phyloP scores from a whole-genome alignment of 2,797 vertebrate species.

The Xiphophorus birchmanni region DNA sequence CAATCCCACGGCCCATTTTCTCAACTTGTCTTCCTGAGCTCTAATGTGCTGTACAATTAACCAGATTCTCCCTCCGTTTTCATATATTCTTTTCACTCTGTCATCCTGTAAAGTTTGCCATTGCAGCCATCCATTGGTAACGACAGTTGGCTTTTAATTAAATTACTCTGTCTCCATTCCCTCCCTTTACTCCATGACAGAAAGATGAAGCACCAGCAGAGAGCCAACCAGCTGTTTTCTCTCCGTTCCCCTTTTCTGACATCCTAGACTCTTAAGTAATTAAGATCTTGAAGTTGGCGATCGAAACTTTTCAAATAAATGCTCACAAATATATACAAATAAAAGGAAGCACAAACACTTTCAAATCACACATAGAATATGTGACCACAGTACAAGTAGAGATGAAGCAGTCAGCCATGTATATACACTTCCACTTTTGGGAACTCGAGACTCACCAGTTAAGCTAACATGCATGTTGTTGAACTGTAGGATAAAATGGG shows the following conservation, averaged over 20 bases:
- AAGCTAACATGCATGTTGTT: neutral
- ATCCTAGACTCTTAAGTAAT: slow-evolving; percentile 56
- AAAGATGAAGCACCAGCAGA: slow-evolving; percentile 74
- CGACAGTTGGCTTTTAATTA: slow-evolving; percentile 71
- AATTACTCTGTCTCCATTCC: slow-evolving; percentile 74
- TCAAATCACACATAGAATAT: neutral
- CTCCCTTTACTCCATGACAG: slow-evolving; percentile 73
- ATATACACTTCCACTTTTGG: neutral
- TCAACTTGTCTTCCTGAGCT: slow-evolving; percentile 27
- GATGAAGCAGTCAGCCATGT: neutral
- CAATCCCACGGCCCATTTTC: slow-evolving; percentile 57
- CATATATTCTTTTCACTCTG: slow-evolving; percentile 50
- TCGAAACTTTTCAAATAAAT: slow-evolving; percentile 53
- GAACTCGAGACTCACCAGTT: neutral
- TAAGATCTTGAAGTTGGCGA: slow-evolving; percentile 37
- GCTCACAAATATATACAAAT: neutral
- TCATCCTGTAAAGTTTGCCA: slow-evolving; percentile 58
- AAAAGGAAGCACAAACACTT: neutral
- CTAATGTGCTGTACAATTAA: slow-evolving; percentile 46
- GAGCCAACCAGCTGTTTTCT: slow-evolving; percentile 76
- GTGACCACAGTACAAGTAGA: neutral
- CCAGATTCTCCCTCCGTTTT: slow-evolving; percentile 11
- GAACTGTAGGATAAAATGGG: neutral
- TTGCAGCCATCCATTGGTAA: slow-evolving; percentile 75
- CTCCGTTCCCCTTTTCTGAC: slow-evolving; percentile 41